Evolutionary conservation across 1,140 invertebrate genomes (phyloP).

Genomic region (Mercenaria mercenaria): DNA sequence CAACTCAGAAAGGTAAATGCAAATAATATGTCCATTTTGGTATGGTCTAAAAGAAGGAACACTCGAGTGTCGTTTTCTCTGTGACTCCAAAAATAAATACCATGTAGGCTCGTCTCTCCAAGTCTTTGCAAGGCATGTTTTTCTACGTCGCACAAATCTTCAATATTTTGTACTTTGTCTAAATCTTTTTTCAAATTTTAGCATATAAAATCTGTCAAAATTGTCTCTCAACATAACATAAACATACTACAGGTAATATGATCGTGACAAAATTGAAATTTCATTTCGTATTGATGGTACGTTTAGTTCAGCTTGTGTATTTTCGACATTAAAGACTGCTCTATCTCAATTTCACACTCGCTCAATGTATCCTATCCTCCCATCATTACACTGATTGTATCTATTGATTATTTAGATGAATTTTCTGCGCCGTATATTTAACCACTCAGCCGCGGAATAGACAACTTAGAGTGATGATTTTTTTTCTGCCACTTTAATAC

Average conservation of each 20-base stretch:
- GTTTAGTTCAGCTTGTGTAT: constrained; percentile 8
- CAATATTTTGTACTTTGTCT: not conserved
- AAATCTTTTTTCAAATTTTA: not conserved
- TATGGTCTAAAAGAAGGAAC: too few species aligned
- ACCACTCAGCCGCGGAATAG: constrained; percentile 15
- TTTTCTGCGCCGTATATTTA: constrained; percentile 48
- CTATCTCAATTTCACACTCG: constrained; percentile 44
- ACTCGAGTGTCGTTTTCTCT: too few species aligned
- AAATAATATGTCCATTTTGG: too few species aligned
- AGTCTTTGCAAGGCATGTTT: too few species aligned
- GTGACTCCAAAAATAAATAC: too few species aligned
- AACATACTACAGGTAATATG: not conserved
- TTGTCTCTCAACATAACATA: not conserved
- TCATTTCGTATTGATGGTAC: constrained; percentile 31
- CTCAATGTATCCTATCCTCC: not conserved
- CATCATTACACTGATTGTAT: constrained; percentile 17
- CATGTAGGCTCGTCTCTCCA: too few species aligned
- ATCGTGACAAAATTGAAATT: constrained; percentile 26
- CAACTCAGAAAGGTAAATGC: too few species aligned
- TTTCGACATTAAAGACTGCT: constrained; percentile 25
- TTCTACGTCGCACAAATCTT: too few species aligned
- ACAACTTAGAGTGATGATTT: not conserved
- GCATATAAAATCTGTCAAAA: not conserved
- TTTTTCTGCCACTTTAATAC: not conserved
- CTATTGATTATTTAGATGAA: constrained; percentile 43